Base-by-base conservation (phyloP, 30 jellyfish, hydroid and myxozoan genomes). In the Aurelia sp. region DNA sequence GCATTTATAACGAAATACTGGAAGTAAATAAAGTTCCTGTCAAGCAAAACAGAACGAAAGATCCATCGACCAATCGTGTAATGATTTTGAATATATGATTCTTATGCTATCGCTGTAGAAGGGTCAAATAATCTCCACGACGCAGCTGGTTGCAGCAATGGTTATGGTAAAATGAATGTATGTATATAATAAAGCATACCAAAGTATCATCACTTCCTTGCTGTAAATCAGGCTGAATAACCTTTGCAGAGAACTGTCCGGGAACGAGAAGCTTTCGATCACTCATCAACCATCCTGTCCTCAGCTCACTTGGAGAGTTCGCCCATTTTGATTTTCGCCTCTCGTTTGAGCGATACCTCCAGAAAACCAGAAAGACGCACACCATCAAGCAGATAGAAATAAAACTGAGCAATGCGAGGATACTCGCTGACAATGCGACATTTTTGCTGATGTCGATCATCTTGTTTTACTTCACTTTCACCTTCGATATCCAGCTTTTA, bases 221-320 rank as follows among this genome's bases (percentile, higher is more conserved):
- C 16, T 77, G 62, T 16, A 53, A 33, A 21, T 33, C 71, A 5
- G 98, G 98, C 79, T 93, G 98, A 73, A 93, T 74, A 57, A 73
- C 58, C 58, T 82, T 78, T 8, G 97, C 92, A 57, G 92, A 86
- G 81, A 93, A 84, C 27, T 71, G 37, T 17, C 98, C 98, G 22
- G 98, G 98, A 13, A 93, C 93, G 19, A 93, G 92, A 33, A 95
- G 95, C 66, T 93, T 83, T 2, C 98, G 84, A 50, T 93, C 97
- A 35, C 48, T 58, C 18, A 80, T 66, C 65, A 93, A 73, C 98
- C 98, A 93, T 22, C 87, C 88, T 17, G 89, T 71, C 48, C 86
- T 58, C 22, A 88, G 62, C 55, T 84, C 92, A 33, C 94, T 72
- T 41, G 84, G 86, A 18, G 85, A 64, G 35, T 51, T 68, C 5